Base-by-base conservation (phyloP, 2,888 invertebrate species). In the Quadroppia sp. region DNA sequence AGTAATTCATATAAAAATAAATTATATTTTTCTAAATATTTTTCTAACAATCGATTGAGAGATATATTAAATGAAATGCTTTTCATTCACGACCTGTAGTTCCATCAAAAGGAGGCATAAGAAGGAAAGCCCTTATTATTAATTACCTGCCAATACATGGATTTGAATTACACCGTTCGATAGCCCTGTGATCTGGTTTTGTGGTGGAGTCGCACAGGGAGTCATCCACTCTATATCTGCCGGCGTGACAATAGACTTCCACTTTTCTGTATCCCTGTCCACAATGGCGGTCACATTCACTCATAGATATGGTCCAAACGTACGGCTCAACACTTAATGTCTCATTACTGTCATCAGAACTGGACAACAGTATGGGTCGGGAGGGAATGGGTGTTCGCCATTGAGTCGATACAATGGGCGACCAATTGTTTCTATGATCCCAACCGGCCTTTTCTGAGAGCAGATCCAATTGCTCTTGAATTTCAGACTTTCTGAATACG, bases 221-320 rank as follows among this genome's bases (percentile, higher is more conserved):
- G 50, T 77, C 76, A 1, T 76, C 76, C 4, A 78, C 77, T 1
- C 74, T 70, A 6, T 71, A 73, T 23, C 53, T 64, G 25, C 76
- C 77, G 3, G 74, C 76, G 20, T 76, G 75, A 45, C 78, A 78
- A 32, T 76, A 20, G 4, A 78, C 74, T 20, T 71, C 73, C 11
- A 78, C 74, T 42, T 76, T 77, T 48, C 76, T 74, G n/a, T 74
- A 73, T 74, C 78, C 78, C 61, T 77, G 76, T 7, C 77, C 78
- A 45, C 78, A 78, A 13, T 75, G 67, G 1, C 72, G 73, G 25
- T 75, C 74, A 72, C 78, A 78, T 64, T 77, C 77, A 2, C 77
- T 76, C 72, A 78, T 73, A n/a, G 75, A 76, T 13, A 78, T 76
- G 11, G 75, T 75, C 78, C 78, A 78, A 23, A 75, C 75, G 48